Conservation (phyloP, 2,888 invertebrate genomes). For the Chrysolina americana region DNA sequence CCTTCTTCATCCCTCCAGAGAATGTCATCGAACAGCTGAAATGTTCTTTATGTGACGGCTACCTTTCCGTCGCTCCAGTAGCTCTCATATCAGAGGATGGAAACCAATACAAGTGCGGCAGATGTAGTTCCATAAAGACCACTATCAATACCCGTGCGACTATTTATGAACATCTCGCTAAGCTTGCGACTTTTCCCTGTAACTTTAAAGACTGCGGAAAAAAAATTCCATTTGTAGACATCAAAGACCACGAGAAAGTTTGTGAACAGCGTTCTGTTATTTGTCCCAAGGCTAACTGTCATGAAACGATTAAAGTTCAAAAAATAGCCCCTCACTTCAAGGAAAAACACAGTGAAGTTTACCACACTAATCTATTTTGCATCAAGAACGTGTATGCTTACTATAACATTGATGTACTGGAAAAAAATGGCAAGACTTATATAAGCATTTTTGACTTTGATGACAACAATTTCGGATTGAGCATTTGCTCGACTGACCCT, state of each 20-base stretch:
- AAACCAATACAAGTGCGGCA: constrained; percentile 48
- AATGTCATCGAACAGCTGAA: constrained; percentile 40
- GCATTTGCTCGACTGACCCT: constrained; percentile 44
- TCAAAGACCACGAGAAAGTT: constrained; percentile 47
- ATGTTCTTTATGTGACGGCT: constrained; percentile 47
- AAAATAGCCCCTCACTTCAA: constrained; percentile 47
- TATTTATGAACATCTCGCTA: constrained; percentile 48
- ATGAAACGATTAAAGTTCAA: constrained; percentile 40
- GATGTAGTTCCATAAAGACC: constrained; percentile 47
- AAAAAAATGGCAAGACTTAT: constrained; percentile 48
- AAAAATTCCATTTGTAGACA: constrained; percentile 43
- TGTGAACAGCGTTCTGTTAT: constrained; percentile 39
- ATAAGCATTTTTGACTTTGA: constrained; percentile 49
- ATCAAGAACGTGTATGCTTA: constrained; percentile 48
- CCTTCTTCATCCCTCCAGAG: constrained; percentile 44
- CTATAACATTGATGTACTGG: constrained; percentile 49
- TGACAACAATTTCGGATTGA: constrained; percentile 49
- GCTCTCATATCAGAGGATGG: constrained; percentile 49
- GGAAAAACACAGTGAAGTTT: constrained; percentile 46
- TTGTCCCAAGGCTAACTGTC: constrained; percentile 48
- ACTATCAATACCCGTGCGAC: constrained; percentile 42
- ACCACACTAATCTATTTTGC: constrained; percentile 40
- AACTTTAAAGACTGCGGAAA: constrained; percentile 43
- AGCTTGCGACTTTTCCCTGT: constrained; percentile 46
- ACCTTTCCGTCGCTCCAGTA: constrained; percentile 45